Base-by-base conservation (phyloP, 1,140 invertebrate species). In the Aethina tumida region DNA sequence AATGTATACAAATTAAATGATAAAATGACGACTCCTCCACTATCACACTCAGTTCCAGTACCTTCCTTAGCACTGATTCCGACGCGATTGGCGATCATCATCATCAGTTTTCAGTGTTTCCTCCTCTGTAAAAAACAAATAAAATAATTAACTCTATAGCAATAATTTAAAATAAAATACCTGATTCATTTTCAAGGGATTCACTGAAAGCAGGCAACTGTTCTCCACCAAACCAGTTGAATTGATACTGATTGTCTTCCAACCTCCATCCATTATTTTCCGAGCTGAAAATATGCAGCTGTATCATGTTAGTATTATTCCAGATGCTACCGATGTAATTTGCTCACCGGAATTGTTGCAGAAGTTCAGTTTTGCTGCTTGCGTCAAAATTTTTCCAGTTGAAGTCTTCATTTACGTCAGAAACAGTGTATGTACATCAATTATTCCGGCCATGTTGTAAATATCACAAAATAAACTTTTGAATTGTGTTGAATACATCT, bases 301-400 rank as follows among this genome's bases (percentile, higher is more conserved):
- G 15, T 36, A 37, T 32, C 29, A 20, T 14, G 35, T 49, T 17
- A 19, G 49, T 49, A 49, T 51, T 41, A 29, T 47, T 52, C 54
- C 57, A 58, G 27, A 59, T 47, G 12, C 25, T 48, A 31, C 45
- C 15, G 13, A 59, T 48, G 43, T 53, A 56, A 21, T 51, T 49
- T 17, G 49, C 43, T 49, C 55, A 43, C 12, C 28, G 17, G 41
- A 55, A 52, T 22, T 59, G 56, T 35, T 58, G 53, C 7, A 35
- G 29, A 34, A 60, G 39, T 28, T 59, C 55, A 21, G 26, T 43
- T 53, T 52, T 36, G 31, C 51, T 46, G 16, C 39, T 43, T 19
- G 52, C 39, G 42, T 60, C 52, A 35, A 55, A 57, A 26, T 55
- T 62, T 45, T 35, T 41, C 25, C 21, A 26, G 20, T 47, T 41